Conservation (phyloP, 37 sponge, comb jelly and placozoan species). For the Agelas oroides region DNA sequence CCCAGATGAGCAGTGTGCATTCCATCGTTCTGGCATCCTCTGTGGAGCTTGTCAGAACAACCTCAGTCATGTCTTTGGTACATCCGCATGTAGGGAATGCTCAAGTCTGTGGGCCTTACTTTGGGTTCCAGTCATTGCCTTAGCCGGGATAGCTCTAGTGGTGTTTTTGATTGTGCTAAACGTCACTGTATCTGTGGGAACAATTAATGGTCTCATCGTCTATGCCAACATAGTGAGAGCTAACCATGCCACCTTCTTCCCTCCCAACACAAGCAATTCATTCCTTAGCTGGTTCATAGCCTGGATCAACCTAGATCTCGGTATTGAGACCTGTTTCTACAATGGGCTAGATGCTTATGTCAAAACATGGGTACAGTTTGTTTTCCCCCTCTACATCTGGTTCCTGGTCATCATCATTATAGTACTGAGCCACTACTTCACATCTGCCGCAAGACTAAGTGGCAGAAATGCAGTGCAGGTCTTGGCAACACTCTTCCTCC, state of each 20-base stretch:
- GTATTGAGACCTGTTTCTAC: slow-evolving; percentile 16
- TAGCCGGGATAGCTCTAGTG: slow-evolving; percentile 12
- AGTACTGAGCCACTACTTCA: neutral
- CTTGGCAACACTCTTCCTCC: slow-evolving; percentile 29
- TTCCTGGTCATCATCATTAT: neutral
- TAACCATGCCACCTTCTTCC: too few species aligned
- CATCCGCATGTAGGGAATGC: slow-evolving; percentile 15
- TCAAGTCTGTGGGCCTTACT: neutral
- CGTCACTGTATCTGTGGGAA: too few species aligned
- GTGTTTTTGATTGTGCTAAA: neutral
- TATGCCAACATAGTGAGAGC: too few species aligned
- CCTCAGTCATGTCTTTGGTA: slow-evolving; percentile 15
- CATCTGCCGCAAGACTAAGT: neutral
- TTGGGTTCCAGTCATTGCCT: neutral
- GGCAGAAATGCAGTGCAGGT: slow-evolving; percentile 33
- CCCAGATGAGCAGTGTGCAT: slow-evolving; percentile 19
- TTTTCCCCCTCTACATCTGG: slow-evolving; percentile 23
- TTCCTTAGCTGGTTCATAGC: slow-evolving; percentile 10
- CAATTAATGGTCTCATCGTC: too few species aligned
- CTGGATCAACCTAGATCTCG: slow-evolving; percentile 19
- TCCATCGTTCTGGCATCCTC: slow-evolving; percentile 3
- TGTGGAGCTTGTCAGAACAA: neutral
- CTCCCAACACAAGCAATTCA: neutral
- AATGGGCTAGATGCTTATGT: slow-evolving; percentile 1
- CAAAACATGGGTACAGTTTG: slow-evolving; percentile 35